Conservation (phyloP, 2,113 vertebrate genomes). For the Suricata suricatta region DNA sequence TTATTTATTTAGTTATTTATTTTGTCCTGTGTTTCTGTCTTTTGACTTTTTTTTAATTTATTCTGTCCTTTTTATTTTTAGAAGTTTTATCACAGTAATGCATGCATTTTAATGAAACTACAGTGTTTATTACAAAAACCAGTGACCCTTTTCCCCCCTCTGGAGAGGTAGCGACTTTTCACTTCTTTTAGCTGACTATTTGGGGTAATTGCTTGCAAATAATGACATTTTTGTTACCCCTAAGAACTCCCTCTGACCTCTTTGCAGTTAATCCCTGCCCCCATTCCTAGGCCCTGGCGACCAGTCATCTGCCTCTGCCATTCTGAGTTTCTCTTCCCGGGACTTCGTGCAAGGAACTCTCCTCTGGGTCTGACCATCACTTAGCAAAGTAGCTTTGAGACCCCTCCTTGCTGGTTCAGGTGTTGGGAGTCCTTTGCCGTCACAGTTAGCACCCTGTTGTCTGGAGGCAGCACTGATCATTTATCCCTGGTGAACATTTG, state of each 20-base stretch:
- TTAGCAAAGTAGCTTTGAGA: not conserved
- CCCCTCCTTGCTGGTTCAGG: not conserved
- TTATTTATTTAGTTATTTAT: not conserved
- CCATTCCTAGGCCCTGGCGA: not conserved
- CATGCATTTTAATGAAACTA: not conserved
- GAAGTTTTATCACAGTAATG: constrained; percentile 1
- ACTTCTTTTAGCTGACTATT: not conserved
- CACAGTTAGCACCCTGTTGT: not conserved
- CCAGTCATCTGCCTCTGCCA: not conserved
- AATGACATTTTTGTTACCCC: not conserved
- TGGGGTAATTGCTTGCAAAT: not conserved
- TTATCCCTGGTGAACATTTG: not conserved
- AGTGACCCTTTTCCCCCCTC: not conserved
- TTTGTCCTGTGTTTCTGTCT: not conserved
- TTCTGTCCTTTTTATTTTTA: not conserved
- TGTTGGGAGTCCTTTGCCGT: not conserved
- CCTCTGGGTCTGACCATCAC: not conserved
- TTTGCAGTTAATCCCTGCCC: not conserved
- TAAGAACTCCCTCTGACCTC: not conserved
- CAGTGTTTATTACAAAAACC: not conserved
- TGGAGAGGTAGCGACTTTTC: not conserved
- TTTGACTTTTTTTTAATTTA: not conserved
- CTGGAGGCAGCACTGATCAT: not conserved
- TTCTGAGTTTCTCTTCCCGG: not conserved
- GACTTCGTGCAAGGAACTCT: not conserved